These are phyloP conservation scores for Verasper variegatus DNA, from an alignment of 2,113 vertebrate genomes.

Conservation along the genomic window DNA sequence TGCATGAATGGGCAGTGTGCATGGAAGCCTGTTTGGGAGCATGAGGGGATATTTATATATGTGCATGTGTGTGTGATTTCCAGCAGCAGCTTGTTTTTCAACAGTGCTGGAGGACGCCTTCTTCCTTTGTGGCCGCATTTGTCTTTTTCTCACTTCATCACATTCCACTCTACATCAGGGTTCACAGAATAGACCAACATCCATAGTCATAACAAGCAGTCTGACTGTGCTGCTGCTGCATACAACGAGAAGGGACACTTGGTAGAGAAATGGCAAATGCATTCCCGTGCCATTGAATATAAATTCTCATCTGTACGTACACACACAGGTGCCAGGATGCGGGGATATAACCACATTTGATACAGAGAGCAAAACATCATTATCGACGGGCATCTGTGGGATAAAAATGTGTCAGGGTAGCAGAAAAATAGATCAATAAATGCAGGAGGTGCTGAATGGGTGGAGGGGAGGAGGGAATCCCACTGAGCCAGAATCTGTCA, in stretches of 20 bases:
- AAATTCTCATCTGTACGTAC: too few species aligned
- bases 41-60: neutral
- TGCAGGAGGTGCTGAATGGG: slow-evolving; percentile 11
- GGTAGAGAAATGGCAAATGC: too few species aligned
- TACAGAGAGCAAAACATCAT: neutral
- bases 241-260: too few species aligned
- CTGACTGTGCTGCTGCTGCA: neutral
- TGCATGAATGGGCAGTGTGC: neutral
- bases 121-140: neutral
- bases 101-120: too few species aligned
- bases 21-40: neutral
- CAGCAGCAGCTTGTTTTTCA: neutral
- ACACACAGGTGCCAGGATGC: too few species aligned
- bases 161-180: too few species aligned
- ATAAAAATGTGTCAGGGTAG: slow-evolving; percentile 36
- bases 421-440: slow-evolving; percentile 44
- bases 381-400: neutral
- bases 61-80: neutral
- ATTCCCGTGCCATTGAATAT: too few species aligned
- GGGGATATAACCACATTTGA: neutral
- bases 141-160: neutral
- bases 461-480: slow-evolving; percentile 30
- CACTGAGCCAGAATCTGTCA: slow-evolving; percentile 64
- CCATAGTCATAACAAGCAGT: too few species aligned
- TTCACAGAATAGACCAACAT: too few species aligned